Percentiles rank a stretch among this genome's conserved stretches.
Conservation (phyloP, 2,797 vertebrate species). For the Coranthus polyacanthus region DNA sequence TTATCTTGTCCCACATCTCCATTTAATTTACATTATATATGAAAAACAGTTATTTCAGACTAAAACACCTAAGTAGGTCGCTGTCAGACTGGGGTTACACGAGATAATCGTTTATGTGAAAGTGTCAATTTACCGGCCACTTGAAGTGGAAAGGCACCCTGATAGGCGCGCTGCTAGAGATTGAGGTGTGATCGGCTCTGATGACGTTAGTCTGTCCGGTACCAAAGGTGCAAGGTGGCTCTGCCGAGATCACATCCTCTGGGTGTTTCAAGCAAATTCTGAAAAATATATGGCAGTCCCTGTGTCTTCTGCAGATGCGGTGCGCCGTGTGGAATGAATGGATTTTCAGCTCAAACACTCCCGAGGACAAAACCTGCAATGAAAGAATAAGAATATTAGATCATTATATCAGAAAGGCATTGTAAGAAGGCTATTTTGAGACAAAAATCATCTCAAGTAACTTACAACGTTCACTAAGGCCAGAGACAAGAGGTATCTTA, state of each 20-base stretch:
- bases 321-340: conserved; percentile 86
- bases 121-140: conserved; percentile 88
- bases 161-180: conserved; percentile 84
- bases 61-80: no score
- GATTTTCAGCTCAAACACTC: conserved; percentile 91
- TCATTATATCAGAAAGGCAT: not conserved
- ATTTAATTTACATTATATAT: no score
- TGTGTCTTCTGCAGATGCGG: conserved; percentile 76
- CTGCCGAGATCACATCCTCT: conserved; percentile 86
- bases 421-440: not conserved
- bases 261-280: conserved; percentile 90
- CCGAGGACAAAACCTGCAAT: conserved; percentile 84
- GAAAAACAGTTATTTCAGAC: no score
- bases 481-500: conserved; percentile 73
- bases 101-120: rapidly evolving
- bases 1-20: no score
- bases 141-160: conserved; percentile 89
- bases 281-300: conserved; percentile 90
- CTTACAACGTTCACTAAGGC: conserved; percentile 80
- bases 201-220: conserved; percentile 87
- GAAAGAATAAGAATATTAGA: not conserved
- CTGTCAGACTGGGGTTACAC: no score
- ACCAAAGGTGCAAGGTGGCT: conserved; percentile 89
- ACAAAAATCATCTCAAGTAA: conserved; percentile 20
- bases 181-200: conserved; percentile 81